A percentile compares a stretch with the other conserved stretches of the same genome.
These are phyloP conservation scores for Vireo altiloquus DNA, from an alignment of 2,113 vertebrate genomes.

Conservation along the genomic window DNA sequence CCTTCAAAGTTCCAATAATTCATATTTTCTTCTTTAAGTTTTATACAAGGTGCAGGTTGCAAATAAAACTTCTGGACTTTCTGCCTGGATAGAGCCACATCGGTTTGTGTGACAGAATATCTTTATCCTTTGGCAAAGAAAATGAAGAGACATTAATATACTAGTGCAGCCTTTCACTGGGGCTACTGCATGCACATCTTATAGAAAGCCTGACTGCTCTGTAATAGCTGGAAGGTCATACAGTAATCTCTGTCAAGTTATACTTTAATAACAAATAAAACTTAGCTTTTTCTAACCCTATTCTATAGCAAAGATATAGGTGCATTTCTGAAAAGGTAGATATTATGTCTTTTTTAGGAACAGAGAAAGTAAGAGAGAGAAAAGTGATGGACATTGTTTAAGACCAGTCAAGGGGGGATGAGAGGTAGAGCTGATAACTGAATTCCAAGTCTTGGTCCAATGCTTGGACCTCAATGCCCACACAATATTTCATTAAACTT, in stretches of 20 bases:
- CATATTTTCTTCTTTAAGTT: background rate
- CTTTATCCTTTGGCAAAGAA: background rate
- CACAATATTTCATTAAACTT: background rate
- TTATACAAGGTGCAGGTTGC: background rate
- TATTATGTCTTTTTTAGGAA: background rate
- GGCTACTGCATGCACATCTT: background rate
- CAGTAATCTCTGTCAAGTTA: background rate
- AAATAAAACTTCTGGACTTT: background rate
- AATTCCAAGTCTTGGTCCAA: background rate
- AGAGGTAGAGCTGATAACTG: background rate
- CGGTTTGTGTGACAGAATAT: background rate
- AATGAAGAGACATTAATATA: rapidly evolving
- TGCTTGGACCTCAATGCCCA: background rate
- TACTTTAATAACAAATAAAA: background rate
- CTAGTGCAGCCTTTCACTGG: background rate
- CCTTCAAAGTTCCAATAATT: background rate
- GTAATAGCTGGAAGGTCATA: background rate
- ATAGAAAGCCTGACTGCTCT: background rate
- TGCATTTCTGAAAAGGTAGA: background rate
- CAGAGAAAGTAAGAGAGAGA: background rate
- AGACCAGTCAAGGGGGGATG: background rate
- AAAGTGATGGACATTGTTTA: background rate
- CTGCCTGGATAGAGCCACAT: background rate
- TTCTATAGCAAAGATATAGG: background rate
- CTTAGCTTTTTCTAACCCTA: background rate